phyloP scores from a whole-genome alignment of 2,113 vertebrate species.

The Stomatorhinus ivindoensis region DNA sequence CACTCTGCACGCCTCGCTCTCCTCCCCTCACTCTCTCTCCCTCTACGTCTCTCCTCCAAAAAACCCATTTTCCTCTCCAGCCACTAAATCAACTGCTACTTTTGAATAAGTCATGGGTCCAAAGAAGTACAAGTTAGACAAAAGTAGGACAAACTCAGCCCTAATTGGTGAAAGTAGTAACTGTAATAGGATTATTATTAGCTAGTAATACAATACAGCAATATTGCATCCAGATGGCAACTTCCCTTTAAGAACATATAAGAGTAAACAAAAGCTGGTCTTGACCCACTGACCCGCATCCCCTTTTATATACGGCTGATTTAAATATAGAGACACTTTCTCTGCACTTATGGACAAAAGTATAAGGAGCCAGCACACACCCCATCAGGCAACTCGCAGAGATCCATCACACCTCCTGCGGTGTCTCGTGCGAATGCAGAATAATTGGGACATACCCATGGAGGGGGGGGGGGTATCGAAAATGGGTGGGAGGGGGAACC shows the following conservation, averaged over 20 bases:
- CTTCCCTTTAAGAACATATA: not conserved
- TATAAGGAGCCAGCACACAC: not conserved
- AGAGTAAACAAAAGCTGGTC: not conserved
- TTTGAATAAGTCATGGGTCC: not conserved
- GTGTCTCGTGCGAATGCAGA: not conserved
- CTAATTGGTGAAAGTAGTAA: not conserved
- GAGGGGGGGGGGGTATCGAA: not conserved
- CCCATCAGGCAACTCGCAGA: not conserved
- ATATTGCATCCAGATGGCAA: not conserved
- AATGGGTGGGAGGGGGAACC: not conserved
- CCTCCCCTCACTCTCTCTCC: not conserved
- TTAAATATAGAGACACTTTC: not conserved
- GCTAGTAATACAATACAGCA: not conserved
- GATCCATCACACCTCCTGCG: not conserved
- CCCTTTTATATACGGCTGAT: not conserved
- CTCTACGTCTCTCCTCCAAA: not conserved
- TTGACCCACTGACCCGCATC: slow-evolving; percentile 1
- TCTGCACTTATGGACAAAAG: not conserved
- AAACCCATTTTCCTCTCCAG: not conserved
- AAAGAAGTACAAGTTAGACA: not conserved
- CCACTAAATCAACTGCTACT: not conserved
- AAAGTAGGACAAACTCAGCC: not conserved
- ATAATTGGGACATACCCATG: not conserved
- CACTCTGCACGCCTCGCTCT: not conserved
- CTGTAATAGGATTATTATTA: not conserved